Evolutionary conservation across 2,797 vertebrate species (phyloP).

Genomic region (Glyptemys insculpta): DNA sequence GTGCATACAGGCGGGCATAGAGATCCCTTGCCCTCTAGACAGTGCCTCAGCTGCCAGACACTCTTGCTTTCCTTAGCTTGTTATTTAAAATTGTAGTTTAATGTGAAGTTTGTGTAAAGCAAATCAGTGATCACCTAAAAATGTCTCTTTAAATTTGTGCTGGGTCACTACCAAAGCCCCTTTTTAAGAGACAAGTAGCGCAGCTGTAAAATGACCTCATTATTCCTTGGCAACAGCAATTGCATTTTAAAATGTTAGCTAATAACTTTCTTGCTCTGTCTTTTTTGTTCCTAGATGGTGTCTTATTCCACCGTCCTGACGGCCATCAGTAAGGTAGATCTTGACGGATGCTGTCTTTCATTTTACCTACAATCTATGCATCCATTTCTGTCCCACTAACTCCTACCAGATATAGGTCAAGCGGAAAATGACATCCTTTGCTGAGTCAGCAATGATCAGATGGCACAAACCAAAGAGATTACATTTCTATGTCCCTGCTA

Average conservation of each 20-base stretch:
- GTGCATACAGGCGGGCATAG: fast-evolving
- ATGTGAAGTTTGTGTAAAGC: slow-evolving; percentile 51
- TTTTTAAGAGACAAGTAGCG: not conserved
- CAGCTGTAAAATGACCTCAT: slow-evolving; percentile 65
- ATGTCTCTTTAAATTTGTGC: slow-evolving; percentile 69
- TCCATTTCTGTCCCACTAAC: not conserved
- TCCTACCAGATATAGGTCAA: slow-evolving; percentile 69
- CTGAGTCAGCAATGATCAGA: slow-evolving; percentile 67
- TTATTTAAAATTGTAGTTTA: not conserved
- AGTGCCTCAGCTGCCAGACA: not conserved
- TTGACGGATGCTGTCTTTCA: slow-evolving; percentile 10
- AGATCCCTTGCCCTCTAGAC: not conserved
- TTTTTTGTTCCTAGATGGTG: slow-evolving; percentile 89
- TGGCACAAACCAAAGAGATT: not conserved
- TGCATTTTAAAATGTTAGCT: not conserved
- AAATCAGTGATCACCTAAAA: slow-evolving; percentile 58
- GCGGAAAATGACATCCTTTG: slow-evolving; percentile 46
- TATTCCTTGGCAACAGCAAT: slow-evolving; percentile 13
- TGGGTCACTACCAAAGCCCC: slow-evolving; percentile 28
- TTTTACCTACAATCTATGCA: not conserved
- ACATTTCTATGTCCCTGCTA: not conserved
- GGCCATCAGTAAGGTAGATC: slow-evolving; percentile 94
- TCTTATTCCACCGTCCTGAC: slow-evolving; percentile 96
- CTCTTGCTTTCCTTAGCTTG: not conserved
- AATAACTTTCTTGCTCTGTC: not conserved